phyloP scores from a whole-genome alignment of 2,888 invertebrate species.

The Cerceris ruficornis region DNA sequence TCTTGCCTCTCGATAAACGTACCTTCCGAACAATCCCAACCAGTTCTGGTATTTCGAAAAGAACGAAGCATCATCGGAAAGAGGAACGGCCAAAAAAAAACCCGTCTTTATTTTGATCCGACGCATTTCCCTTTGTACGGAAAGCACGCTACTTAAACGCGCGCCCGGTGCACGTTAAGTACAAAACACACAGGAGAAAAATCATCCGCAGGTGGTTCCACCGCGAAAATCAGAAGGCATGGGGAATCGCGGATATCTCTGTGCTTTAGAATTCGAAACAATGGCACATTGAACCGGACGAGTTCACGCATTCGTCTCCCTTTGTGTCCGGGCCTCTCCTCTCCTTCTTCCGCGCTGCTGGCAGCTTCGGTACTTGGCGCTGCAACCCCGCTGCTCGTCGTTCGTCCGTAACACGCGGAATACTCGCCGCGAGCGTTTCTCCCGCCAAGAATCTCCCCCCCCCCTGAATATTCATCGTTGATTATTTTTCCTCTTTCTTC shows the following conservation, averaged over 20 bases:
- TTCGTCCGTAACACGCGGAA: conserved; percentile 41
- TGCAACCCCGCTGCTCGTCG: conserved; percentile 25
- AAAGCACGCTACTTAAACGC: not conserved
- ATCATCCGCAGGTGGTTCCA: conserved; percentile 23
- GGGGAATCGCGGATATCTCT: conserved; percentile 32
- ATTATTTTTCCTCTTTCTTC: conserved; percentile 41
- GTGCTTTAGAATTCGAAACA: conserved; percentile 48
- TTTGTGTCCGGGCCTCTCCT: conserved; percentile 23
- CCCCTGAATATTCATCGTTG: conserved; percentile 57
- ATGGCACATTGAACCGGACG: conserved; percentile 32
- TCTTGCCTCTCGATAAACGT: too few species aligned
- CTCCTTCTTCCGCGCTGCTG: conserved; percentile 8
- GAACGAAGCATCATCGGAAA: too few species aligned
- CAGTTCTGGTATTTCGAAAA: too few species aligned
- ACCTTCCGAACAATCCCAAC: too few species aligned
- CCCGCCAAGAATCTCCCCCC: conserved; percentile 35
- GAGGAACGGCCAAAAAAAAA: too few species aligned
- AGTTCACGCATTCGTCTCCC: conserved; percentile 44
- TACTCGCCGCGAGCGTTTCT: conserved; percentile 29
- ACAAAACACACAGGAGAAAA: conserved; percentile 8
- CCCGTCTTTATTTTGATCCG: not conserved
- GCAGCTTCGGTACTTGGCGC: too few species aligned
- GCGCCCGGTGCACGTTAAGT: not conserved
- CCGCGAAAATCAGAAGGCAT: conserved; percentile 22
- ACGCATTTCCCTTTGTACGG: not conserved